phyloP scores from a whole-genome alignment of 2,113 vertebrate species.

The Balaeniceps rex region DNA sequence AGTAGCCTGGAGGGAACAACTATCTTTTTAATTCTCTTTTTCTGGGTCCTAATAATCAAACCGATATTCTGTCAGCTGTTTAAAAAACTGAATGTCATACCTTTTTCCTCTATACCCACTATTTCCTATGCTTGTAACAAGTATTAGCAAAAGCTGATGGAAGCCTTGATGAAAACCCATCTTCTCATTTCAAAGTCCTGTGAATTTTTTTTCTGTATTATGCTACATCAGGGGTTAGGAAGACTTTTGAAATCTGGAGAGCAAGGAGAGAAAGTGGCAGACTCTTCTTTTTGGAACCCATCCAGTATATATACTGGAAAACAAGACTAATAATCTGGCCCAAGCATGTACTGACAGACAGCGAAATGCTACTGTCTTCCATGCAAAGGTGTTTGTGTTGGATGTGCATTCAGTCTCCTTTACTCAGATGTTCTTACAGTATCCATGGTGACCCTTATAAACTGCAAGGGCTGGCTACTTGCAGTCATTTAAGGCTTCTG shows the following conservation, averaged over 20 bases:
- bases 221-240: background rate
- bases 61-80: background rate
- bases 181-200: background rate
- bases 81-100: background rate
- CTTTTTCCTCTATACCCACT: background rate
- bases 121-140: background rate
- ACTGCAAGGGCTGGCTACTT: background rate
- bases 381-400: background rate
- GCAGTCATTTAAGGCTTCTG: background rate
- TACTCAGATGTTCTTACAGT: background rate
- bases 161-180: background rate
- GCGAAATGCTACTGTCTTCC: background rate
- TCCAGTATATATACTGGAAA: background rate
- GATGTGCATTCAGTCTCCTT: background rate
- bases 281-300: background rate
- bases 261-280: background rate
- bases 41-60: background rate
- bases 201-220: background rate
- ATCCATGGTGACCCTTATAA: background rate
- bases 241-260: background rate
- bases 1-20: background rate
- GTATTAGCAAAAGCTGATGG: background rate
- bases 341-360: background rate
- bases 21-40: background rate
- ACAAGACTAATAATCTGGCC: background rate